These are phyloP conservation scores for Chaetorhynchus papuensis DNA, from an alignment of 2,113 vertebrate genomes.

Conservation along the genomic window DNA sequence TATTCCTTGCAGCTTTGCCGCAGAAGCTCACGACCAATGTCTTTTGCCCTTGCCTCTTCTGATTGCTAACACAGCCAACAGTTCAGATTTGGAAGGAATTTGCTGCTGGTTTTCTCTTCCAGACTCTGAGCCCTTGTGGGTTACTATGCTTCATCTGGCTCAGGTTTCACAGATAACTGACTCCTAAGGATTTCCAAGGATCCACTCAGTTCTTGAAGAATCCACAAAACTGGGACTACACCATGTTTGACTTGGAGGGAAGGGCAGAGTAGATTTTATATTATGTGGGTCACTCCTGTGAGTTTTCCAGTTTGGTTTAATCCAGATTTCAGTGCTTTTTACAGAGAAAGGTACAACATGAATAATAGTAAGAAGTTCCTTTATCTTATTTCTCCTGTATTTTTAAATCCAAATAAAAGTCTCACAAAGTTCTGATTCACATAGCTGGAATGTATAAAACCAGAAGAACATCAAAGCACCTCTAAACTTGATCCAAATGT, in stretches of 20 bases:
- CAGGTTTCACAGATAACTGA: not conserved
- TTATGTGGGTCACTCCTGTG: not conserved
- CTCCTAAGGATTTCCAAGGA: not conserved
- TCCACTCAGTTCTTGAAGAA: not conserved
- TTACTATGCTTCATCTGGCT: not conserved
- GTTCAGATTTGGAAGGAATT: not conserved
- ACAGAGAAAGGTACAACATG: not conserved
- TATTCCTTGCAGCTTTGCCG: not conserved
- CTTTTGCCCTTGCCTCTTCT: not conserved
- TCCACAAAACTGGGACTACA: not conserved
- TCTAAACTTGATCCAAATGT: not conserved
- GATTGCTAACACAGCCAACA: not conserved
- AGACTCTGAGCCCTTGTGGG: not conserved
- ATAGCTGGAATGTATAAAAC: not conserved
- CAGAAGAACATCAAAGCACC: not conserved
- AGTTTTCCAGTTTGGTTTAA: not conserved
- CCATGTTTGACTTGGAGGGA: not conserved
- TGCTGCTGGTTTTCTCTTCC: not conserved
- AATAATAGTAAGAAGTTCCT: not conserved
- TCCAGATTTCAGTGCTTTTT: not conserved
- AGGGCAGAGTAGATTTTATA: not conserved
- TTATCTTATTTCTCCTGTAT: not conserved
- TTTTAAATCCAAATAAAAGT: not conserved
- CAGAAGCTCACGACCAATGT: not conserved
- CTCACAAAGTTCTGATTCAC: not conserved